Percentiles rank a stretch among this genome's conserved stretches.
Conservation (phyloP, 2,113 vertebrate species). For the Petromus typicus region DNA sequence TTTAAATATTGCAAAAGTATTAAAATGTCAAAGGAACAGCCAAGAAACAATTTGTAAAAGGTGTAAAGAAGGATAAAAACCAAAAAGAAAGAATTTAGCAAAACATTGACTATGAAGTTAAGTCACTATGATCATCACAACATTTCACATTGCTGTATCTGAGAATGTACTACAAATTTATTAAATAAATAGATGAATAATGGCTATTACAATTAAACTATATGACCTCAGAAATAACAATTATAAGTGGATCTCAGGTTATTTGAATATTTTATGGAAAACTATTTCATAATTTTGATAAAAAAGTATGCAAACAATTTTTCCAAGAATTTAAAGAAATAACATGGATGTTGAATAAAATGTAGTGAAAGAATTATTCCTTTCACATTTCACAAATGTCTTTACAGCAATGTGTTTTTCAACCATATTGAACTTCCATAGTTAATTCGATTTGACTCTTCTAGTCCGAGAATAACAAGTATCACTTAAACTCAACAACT, state of each 20-base stretch:
- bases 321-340: conserved; percentile 8
- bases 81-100: not conserved
- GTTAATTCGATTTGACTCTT: not conserved
- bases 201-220: not conserved
- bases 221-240: not conserved
- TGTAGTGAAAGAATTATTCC: not conserved
- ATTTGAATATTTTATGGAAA: not conserved
- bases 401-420: not conserved
- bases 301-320: not conserved
- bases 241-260: not conserved
- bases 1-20: not conserved
- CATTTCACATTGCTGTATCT: not conserved
- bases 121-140: not conserved
- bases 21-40: not conserved
- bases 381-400: not conserved
- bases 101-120: not conserved
- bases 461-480: not conserved
- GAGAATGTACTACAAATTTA: not conserved
- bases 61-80: not conserved
- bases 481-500: not conserved
- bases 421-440: not conserved
- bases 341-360: not conserved
- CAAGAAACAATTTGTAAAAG: not conserved
- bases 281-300: not conserved
- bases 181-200: not conserved